phyloP scores from a whole-genome alignment of 30 jellyfish, hydroid and myxozoan species.

The Nemopilema nomurai region DNA sequence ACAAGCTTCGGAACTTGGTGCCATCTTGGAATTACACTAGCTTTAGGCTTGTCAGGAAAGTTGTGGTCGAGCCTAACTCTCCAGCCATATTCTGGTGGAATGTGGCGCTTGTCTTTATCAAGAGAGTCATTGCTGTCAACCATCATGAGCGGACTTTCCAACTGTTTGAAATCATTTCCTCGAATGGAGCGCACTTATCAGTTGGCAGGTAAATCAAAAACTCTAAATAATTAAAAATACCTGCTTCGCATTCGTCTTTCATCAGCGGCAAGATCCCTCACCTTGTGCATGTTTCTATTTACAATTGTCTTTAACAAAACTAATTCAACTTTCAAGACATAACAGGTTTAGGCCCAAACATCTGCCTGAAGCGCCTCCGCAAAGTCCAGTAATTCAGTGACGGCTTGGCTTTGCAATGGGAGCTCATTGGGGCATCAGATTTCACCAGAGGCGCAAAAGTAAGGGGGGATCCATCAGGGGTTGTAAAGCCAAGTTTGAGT shows the following conservation, averaged over 20 bases:
- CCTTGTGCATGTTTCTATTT: not conserved
- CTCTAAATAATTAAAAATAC: constrained; percentile 15
- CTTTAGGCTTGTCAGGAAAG: constrained; percentile 93
- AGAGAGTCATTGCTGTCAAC: not conserved
- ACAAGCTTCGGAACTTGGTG: constrained; percentile 94
- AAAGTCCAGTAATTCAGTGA: not conserved
- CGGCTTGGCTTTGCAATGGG: not conserved
- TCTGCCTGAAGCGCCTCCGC: constrained; percentile 1
- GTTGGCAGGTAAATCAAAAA: constrained; percentile 18
- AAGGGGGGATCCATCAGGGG: too few species aligned
- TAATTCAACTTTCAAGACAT: not conserved
- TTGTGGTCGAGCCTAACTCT: constrained; percentile 83
- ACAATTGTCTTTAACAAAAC: not conserved
- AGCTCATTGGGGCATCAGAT: too few species aligned
- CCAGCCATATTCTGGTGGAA: constrained; percentile 97
- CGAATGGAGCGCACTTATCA: not conserved
- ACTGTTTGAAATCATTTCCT: not conserved
- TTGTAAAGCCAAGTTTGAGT: too few species aligned
- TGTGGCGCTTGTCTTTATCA: constrained; percentile 51
- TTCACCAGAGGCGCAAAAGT: too few species aligned
- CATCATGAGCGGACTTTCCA: not conserved
- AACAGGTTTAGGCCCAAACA: not conserved
- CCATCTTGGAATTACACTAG: constrained; percentile 91
- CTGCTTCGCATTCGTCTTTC: constrained; percentile 14
- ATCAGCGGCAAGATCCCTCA: not conserved